Conservation (phyloP, 23 tunicate species). For the Halocynthia aurantium region DNA sequence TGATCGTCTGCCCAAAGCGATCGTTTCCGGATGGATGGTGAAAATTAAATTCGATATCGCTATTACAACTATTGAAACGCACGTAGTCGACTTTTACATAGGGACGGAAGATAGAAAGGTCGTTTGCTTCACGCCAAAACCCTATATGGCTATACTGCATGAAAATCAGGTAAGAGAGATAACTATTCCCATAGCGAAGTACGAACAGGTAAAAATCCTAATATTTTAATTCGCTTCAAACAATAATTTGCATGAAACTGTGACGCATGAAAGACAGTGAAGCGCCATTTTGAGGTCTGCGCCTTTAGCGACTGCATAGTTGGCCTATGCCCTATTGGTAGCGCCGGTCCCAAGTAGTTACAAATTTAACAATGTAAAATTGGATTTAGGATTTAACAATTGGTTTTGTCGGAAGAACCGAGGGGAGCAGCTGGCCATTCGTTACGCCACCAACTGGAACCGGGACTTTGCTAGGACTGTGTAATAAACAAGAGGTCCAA, state of each 20-base stretch:
- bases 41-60: not conserved
- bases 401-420: constrained; percentile 8
- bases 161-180: constrained; percentile 20
- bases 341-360: too few species aligned
- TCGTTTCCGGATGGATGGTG: constrained; percentile 53
- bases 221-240: too few species aligned
- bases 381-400: constrained; percentile 17
- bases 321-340: too few species aligned
- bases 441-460: not conserved
- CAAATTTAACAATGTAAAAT: too few species aligned
- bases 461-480: constrained; percentile 1
- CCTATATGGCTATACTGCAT: constrained; percentile 31
- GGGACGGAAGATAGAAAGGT: constrained; percentile 21
- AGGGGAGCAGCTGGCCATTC: not conserved
- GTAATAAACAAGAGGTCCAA: not conserved
- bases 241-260: too few species aligned
- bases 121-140: constrained; percentile 19
- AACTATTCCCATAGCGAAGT: not conserved
- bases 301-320: too few species aligned
- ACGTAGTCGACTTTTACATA: constrained; percentile 19
- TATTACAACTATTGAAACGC: constrained; percentile 10
- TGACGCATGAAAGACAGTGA: too few species aligned
- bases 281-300: too few species aligned
- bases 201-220: too few species aligned
- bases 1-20: constrained; percentile 13